These are phyloP conservation scores for Platygyra sinensis DNA, from an alignment of 64 coral and sea anemone species.

Conservation along the genomic window DNA sequence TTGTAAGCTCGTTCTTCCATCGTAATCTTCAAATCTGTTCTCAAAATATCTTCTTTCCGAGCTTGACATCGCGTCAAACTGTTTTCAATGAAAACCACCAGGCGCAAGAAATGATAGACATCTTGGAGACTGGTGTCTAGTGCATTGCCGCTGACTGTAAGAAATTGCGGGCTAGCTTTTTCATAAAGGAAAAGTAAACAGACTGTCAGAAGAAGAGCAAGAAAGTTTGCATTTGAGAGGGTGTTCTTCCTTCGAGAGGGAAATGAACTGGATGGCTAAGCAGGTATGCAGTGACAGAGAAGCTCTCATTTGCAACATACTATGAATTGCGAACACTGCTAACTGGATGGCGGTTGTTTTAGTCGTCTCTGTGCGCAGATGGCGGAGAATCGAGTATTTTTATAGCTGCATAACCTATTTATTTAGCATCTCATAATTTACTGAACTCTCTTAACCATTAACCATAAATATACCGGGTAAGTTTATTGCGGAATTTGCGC, in stretches of 20 bases:
- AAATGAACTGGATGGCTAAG: not conserved
- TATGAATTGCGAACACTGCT: not conserved
- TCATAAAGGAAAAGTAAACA: not conserved
- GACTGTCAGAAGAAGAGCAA: not conserved
- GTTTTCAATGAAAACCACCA: constrained; percentile 5
- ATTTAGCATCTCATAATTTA: no score
- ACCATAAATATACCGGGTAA: no score
- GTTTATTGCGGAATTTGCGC: no score
- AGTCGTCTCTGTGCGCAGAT: no score
- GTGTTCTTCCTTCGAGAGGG: not conserved
- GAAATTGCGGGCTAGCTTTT: not conserved
- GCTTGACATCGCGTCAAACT: not conserved
- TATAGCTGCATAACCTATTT: no score
- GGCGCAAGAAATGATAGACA: not conserved
- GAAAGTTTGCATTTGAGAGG: no score
- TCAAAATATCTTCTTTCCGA: constrained; percentile 78
- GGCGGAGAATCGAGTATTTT: no score
- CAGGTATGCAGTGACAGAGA: not conserved
- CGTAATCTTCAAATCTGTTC: constrained; percentile 76
- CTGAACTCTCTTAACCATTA: no score
- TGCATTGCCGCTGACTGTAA: not conserved
- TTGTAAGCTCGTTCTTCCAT: constrained; percentile 53
- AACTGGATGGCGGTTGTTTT: no score
- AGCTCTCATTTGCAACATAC: not conserved
- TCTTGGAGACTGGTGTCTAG: not conserved